phyloP scores from a whole-genome alignment of 2,113 vertebrate species.

The Calidris pygmaea region DNA sequence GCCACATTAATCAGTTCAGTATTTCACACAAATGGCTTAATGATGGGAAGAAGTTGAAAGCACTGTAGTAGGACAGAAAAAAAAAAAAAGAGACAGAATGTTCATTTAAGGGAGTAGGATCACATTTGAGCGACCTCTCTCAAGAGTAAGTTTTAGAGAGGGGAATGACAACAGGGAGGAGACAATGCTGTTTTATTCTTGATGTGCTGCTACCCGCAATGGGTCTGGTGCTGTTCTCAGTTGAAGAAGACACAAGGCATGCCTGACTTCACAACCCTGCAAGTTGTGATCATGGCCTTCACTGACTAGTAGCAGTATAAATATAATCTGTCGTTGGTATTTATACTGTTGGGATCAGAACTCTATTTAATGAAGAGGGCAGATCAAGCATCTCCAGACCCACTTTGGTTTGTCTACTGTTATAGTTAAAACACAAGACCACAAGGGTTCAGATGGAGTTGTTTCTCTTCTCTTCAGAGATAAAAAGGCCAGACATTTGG shows the following conservation, averaged over 20 bases:
- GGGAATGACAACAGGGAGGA: background rate
- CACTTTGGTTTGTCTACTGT: background rate
- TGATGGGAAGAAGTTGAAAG: slow-evolving; percentile 62
- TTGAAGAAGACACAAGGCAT: fast-evolving
- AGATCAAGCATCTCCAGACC: background rate
- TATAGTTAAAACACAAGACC: background rate
- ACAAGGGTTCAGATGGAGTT: background rate
- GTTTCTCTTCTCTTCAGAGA: background rate
- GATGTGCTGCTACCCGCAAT: background rate
- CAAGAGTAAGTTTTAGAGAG: background rate
- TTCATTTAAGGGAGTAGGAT: background rate
- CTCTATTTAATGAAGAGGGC: background rate
- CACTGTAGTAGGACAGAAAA: background rate
- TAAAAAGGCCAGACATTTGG: background rate
- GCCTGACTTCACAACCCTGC: background rate
- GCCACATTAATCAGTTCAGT: slow-evolving; percentile 75
- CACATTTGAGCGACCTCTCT: background rate
- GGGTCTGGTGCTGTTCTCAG: background rate
- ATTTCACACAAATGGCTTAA: slow-evolving; percentile 69
- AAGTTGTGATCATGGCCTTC: background rate
- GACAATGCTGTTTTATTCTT: background rate
- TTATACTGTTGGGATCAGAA: background rate
- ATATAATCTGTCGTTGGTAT: background rate
- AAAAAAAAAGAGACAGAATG: background rate
- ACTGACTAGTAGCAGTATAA: background rate